A percentile compares a stretch with the other conserved stretches of the same genome.
Conservation (phyloP, 2,113 vertebrate genomes). For the Proterorhinus semilunaris region DNA sequence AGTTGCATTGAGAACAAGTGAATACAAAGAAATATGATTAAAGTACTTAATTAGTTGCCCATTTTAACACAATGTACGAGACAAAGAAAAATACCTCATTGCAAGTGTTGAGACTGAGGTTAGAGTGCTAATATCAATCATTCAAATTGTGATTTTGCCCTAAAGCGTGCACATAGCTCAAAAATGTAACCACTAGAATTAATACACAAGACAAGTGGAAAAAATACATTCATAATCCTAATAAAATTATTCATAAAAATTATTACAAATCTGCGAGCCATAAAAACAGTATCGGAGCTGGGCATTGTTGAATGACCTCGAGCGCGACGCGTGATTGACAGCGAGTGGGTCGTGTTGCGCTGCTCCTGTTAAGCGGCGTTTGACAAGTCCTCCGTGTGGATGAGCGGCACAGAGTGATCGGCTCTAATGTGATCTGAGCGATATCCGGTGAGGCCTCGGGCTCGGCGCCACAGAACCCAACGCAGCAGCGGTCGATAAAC, state of each 20-base stretch:
- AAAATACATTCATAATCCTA: not conserved
- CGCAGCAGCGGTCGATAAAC: slow-evolving; percentile 57
- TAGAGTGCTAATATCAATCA: too few relatives aligned
- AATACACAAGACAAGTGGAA: too few relatives aligned
- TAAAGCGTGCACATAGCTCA: too few relatives aligned
- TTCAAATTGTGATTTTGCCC: too few relatives aligned
- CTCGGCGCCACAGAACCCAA: slow-evolving; percentile 47
- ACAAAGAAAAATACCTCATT: too few relatives aligned
- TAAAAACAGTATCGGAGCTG: slow-evolving; percentile 3
- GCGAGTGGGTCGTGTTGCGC: slow-evolving; percentile 14
- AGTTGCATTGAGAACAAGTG: too few relatives aligned
- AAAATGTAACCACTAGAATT: too few relatives aligned
- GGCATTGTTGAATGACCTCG: slow-evolving; percentile 7
- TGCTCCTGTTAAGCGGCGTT: slow-evolving; percentile 40
- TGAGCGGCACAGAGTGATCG: slow-evolving; percentile 34
- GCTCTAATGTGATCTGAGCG: slow-evolving; percentile 58
- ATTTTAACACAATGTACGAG: too few relatives aligned
- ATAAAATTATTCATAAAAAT: not conserved
- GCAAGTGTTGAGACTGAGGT: too few relatives aligned
- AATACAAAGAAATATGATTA: too few relatives aligned
- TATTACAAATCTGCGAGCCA: not conserved
- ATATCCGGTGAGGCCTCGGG: slow-evolving; percentile 52
- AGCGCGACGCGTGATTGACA: slow-evolving; percentile 27
- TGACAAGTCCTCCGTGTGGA: slow-evolving; percentile 47
- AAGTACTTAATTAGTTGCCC: too few relatives aligned